Percentiles rank a stretch among this genome's conserved stretches.
phyloP scores from a whole-genome alignment of 2,888 invertebrate species.

The Phalera bucephala region DNA sequence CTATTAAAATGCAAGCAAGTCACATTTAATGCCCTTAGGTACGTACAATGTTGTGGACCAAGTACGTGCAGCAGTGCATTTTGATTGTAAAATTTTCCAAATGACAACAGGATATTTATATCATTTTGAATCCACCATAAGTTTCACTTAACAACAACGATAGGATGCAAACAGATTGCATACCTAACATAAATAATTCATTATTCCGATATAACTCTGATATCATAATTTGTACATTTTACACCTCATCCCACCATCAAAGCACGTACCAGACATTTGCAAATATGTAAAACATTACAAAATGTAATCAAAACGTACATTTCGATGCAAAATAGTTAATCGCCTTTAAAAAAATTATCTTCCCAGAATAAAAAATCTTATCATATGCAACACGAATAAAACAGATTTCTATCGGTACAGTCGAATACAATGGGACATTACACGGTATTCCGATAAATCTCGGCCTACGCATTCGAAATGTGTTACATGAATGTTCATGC shows the following conservation, averaged over 20 bases:
- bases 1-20: too few relatives aligned
- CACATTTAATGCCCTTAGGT: too few relatives aligned
- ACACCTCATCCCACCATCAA: neutral
- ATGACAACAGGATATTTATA: neutral
- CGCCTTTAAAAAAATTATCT: conserved; percentile 25
- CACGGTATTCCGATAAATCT: conserved; percentile 49
- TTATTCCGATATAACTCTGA: neutral
- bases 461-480: conserved; percentile 52
- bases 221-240: neutral
- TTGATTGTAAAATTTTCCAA: neutral
- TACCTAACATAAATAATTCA: neutral
- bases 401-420: conserved; percentile 48
- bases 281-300: neutral
- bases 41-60: too few relatives aligned
- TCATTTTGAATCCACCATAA: neutral
- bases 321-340: conserved; percentile 9
- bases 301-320: neutral
- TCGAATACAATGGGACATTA: conserved; percentile 59
- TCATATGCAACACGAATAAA: conserved; percentile 47
- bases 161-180: neutral
- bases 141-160: neutral
- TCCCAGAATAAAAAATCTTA: conserved; percentile 26
- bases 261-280: conserved; percentile 1
- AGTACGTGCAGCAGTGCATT: too few relatives aligned
- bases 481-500: conserved; percentile 36